Evolutionary conservation across 2,888 invertebrate genomes (phyloP).

Genomic region (Liposcelis brunnea): DNA sequence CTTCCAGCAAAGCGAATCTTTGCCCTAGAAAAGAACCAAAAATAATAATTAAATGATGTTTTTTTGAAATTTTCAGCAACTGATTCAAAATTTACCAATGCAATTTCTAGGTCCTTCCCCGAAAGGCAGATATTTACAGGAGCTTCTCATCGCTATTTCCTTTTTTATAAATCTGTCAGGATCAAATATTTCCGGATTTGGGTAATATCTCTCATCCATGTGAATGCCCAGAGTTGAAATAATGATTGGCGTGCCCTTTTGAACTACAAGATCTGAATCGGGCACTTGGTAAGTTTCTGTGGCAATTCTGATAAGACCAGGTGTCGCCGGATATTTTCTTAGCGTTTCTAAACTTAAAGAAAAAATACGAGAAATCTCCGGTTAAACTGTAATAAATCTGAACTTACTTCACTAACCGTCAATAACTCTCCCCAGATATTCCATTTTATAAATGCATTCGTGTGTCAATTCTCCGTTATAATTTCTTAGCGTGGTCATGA

Average conservation of each 20-base stretch:
- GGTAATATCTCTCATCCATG: constrained; percentile 25
- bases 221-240: constrained; percentile 26
- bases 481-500: constrained; percentile 22
- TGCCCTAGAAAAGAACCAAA: background rate
- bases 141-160: constrained; percentile 20
- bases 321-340: constrained; percentile 26
- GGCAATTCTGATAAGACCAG: constrained; percentile 22
- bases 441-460: constrained; percentile 28
- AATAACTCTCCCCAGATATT: constrained; percentile 29
- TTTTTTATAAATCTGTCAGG: constrained; percentile 28
- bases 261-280: constrained; percentile 18
- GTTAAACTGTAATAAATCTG: no score
- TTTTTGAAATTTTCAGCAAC: background rate
- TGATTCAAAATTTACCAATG: constrained; percentile 20
- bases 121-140: constrained; percentile 23
- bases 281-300: constrained; percentile 22
- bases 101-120: constrained; percentile 25
- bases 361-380: background rate
- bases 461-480: constrained; percentile 24
- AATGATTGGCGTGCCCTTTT: constrained; percentile 23
- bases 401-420: constrained; percentile 21
- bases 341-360: constrained; percentile 24
- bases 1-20: background rate
- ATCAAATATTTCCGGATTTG: constrained; percentile 28
- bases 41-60: background rate